phyloP scores from a whole-genome alignment of 2,797 vertebrate species.

The Anomalospiza imberbis region DNA sequence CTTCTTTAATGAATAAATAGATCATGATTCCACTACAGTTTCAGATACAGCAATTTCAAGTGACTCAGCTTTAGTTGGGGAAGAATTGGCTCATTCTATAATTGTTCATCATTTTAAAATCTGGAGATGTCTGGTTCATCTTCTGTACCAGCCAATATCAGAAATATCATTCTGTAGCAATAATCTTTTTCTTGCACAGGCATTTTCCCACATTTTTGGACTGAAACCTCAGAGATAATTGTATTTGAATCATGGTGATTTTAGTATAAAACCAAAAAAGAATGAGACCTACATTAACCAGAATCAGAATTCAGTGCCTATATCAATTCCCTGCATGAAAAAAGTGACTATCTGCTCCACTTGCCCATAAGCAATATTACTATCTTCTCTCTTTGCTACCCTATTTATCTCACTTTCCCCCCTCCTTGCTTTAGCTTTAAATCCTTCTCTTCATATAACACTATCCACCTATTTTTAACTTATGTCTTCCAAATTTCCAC shows the following conservation, averaged over 20 bases:
- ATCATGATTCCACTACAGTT: background rate
- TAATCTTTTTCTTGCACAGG: background rate
- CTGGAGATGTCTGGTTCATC: background rate
- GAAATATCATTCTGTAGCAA: background rate
- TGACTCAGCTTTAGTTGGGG: fast-evolving
- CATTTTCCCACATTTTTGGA: background rate
- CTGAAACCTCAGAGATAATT: background rate
- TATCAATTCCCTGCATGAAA: background rate
- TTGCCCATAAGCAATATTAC: background rate
- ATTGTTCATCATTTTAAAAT: background rate
- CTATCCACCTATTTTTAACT: background rate
- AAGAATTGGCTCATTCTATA: background rate
- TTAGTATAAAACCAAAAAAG: background rate
- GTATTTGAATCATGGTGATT: background rate
- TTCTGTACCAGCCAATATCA: background rate
- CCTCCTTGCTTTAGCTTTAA: background rate
- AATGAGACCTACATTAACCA: background rate
- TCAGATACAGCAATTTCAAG: background rate
- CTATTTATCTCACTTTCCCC: background rate
- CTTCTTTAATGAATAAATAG: background rate
- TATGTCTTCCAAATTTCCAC: background rate
- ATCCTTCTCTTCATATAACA: background rate
- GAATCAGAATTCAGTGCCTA: background rate
- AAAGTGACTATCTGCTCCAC: background rate
- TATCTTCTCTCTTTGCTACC: background rate